Percentiles rank a stretch among this genome's conserved stretches.
Conservation (phyloP, 2,113 vertebrate genomes). For the Bos indicus region DNA sequence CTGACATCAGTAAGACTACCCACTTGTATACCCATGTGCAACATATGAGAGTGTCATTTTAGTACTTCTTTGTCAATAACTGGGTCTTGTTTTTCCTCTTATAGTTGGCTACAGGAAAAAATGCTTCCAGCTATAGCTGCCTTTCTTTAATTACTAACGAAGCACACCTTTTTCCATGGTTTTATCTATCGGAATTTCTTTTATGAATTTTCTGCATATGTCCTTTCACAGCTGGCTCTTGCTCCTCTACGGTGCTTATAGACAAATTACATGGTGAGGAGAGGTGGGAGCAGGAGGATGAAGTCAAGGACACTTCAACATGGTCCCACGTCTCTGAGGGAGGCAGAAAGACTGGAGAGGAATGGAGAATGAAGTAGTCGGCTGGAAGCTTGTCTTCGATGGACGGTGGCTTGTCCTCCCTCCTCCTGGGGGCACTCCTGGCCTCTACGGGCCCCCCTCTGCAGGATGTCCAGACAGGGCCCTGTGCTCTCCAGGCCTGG, state of each 20-base stretch:
- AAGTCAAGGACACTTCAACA: not conserved
- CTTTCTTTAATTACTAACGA: slow-evolving; percentile 47
- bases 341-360: not conserved
- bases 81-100: not conserved
- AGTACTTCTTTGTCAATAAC: not conserved
- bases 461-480: not conserved
- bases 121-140: not conserved
- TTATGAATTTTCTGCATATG: not conserved
- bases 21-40: not conserved
- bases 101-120: not conserved
- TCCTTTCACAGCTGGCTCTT: slow-evolving; percentile 21
- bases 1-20: not conserved
- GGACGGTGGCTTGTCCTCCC: not conserved
- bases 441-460: not conserved
- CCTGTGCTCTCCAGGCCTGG: not conserved
- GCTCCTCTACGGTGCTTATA: not conserved
- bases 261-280: not conserved
- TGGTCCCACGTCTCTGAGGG: not conserved
- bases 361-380: not conserved
- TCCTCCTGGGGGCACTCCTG: not conserved
- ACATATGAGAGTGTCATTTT: not conserved
- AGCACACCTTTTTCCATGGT: not conserved
- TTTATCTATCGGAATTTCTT: slow-evolving; percentile 13
- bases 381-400: slow-evolving; percentile 3
- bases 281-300: not conserved